Base-by-base conservation (phyloP, 2,797 vertebrate genomes). In the Huso huso region DNA sequence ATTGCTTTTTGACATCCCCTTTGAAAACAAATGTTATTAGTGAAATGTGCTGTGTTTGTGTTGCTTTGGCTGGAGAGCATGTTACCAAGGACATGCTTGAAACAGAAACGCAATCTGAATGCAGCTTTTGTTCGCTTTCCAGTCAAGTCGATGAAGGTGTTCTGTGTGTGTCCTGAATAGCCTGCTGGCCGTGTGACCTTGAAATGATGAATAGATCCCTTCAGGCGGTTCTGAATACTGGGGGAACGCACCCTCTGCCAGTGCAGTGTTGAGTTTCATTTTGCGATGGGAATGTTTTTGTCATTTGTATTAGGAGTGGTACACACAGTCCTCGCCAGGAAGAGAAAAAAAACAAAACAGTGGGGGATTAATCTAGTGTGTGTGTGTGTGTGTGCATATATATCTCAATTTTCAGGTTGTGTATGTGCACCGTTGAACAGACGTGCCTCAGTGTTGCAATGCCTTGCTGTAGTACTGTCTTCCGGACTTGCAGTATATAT, bases 101-200 rank as follows among this genome's bases (percentile, higher is more conserved):
- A 37, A 37, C 23, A 37, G n/a, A 60, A 55, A 61, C 49, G n/a
- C n/a, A 12, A 4, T 51, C 64, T 79, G 71, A 79, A 76, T 79
- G 69, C 66, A 62, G 64, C 0, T 48, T 62, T 65, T 79, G 77
- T 72, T 77, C 49, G 52, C 62, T 70, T 52, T 68, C 6, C 7
- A 13, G 15, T 8, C 63, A 58, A 37, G 37, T 67, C 50, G 66
- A 51, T 69, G 53, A 65, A 52, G 64, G 37, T 60, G 75, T 69
- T 70, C 68, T 74, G 66, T 66, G 49, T 65, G 68, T 55, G 0
- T 66, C 67, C 65, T 63, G 9, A 48, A 49, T 53, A 9, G 67
- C 61, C 59, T 52, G 63, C 64, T 58, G 70, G 50, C 67, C 62
- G 51, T 55, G 71, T 69, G 70, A 66, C 52, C 60, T 6, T 3